Evolutionary conservation across 1,140 invertebrate species (phyloP), one percentile per base, ranked within the genome.

Genomic region (Rhynchophorus ferrugineus): DNA sequence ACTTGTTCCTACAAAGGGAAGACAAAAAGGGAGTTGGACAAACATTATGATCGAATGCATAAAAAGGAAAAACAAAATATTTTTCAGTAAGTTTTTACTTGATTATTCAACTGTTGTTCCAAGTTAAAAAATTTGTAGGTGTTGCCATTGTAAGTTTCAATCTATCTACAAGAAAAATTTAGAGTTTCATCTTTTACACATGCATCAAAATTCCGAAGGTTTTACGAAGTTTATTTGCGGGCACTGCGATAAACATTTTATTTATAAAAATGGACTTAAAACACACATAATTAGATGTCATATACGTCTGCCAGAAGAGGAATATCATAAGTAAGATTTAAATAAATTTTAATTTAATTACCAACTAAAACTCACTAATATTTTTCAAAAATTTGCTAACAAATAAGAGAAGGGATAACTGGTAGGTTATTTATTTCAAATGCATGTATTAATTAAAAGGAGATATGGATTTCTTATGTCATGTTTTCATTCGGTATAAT

Each of bases 101-200:
- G 17, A 3, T 17, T 41, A 41, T 41, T 14, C 18, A 3, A 47
- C 6, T 29, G 24, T 29, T 6, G 24, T 14, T 14, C 7, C 2
- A 45, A 14, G 17, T 43, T 13, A 19, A 11, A 45, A 16, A n/a
- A 13, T 39, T 50, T 44, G 20, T 17, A 50, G 49, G 20, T 54
- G 51, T 34, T 21, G 21, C 19, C 44, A 47, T 13, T 54, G 51
- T 34, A 5, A n/a, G 2, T 54, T 54, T 19, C 46, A 37, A 18
- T 54, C 51, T 6, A 54, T 54, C n/a, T 54, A 54, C 38, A 54
- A 54, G 37, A 54, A 54, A 33, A 54, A 54, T 34, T 16, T 54
- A 22, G 51, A 54, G 18, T 54, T 34, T 21, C 51, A 54, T 33
- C 13, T 54, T 18, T 21, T 46, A 1, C 51, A 47, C 19, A 47